Base-by-base conservation (phyloP, 2,797 vertebrate genomes). In the Harpagifer antarcticus region DNA sequence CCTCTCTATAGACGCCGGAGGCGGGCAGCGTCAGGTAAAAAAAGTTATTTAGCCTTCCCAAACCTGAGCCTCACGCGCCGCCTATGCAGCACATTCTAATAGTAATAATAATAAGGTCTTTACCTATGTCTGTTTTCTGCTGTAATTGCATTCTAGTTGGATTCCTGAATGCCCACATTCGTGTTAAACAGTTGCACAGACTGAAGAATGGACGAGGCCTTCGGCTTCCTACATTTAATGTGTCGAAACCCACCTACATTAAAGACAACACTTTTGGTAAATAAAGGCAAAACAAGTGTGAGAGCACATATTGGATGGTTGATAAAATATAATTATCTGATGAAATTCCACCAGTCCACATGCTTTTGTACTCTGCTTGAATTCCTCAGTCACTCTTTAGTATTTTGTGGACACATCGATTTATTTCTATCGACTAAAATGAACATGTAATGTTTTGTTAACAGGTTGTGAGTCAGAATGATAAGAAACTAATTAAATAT, bases 341-440 rank as follows among this genome's bases (percentile, higher is more conserved):
- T 45, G 19, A 45, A 58, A 67, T 31, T n/a, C 43, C 20, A 3
- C 9, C 31, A 7, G 1, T 33, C 53, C 40, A 60, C 54, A 59
- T 10, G 43, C 1, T 61, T 45, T 37, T 37, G 6, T 37, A 9
- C 33, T 27, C 27, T 65, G 17, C 47, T 45, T 55, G 14, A 13
- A 31, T 75, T 71, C 44, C 67, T n/a, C 62, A 67, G 47, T 40
- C 54, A 54, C 68, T 60, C 40, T 48, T 44, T 17, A 54, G 17
- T 53, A 37, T 37, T 9, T 37, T 37, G 33, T 37, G 33, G 27
- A 17, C 9, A 6, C 40, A 52, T 68, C 5, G 0, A 8, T 69
- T 63, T 49, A 9, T 23, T 61, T 47, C 56, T 37, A 58, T 16
- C 31, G 0, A 14, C 50, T n/a, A 54, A 19, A 59, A 60, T 67